These are phyloP conservation scores for Prenolepis imparis DNA, from an alignment of 2,888 invertebrate genomes.

Conservation along the genomic window DNA sequence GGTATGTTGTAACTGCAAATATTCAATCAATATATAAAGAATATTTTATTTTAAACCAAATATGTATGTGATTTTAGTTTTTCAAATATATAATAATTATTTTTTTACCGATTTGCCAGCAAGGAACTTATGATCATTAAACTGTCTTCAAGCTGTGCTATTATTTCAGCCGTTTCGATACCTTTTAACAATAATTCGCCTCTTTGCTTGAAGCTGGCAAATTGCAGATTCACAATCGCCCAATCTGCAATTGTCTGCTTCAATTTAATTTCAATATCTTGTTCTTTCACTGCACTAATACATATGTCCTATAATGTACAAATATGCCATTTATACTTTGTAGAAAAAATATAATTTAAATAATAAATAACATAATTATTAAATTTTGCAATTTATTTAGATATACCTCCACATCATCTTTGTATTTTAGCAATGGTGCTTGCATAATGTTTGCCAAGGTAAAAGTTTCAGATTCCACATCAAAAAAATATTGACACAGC, in stretches of 20 bases:
- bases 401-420: slow-evolving; percentile 94
- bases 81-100: neutral
- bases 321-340: neutral
- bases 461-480: slow-evolving; percentile 93
- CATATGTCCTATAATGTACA: slow-evolving; percentile 91
- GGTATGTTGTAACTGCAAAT: slow-evolving; percentile 92
- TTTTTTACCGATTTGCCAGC: slow-evolving; percentile 91
- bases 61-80: neutral
- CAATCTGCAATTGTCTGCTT: slow-evolving; percentile 94
- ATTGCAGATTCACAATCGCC: slow-evolving; percentile 91
- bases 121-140: slow-evolving; percentile 95
- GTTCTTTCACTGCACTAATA: slow-evolving; percentile 95
- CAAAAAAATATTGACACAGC: slow-evolving; percentile 90
- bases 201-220: slow-evolving; percentile 92
- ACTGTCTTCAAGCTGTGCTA: slow-evolving; percentile 93
- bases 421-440: slow-evolving; percentile 93
- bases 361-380: neutral
- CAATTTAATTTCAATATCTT: slow-evolving; percentile 95
- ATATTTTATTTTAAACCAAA: neutral
- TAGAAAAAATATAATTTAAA: neutral
- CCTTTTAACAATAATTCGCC: slow-evolving; percentile 94
- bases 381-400: slow-evolving; percentile 10
- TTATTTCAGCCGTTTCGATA: slow-evolving; percentile 91
- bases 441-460: slow-evolving; percentile 94
- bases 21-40: neutral